phyloP scores from a whole-genome alignment of 1,140 invertebrate genomes.

The Bombus fervidus region DNA sequence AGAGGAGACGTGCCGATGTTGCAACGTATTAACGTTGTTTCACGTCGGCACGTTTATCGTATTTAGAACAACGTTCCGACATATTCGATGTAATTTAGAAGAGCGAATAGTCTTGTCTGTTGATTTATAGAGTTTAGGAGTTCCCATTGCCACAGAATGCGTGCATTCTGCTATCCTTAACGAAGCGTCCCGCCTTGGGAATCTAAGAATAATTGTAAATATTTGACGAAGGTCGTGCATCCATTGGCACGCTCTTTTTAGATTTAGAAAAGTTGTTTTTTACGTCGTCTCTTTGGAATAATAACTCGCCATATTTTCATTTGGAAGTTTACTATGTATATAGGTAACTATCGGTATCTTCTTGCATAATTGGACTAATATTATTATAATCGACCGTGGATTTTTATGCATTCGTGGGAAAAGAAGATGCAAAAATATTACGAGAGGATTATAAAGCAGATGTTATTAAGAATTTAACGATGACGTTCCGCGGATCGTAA shows the following conservation, averaged over 20 bases:
- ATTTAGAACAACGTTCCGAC: constrained; percentile 8
- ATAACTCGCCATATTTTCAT: neutral
- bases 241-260: neutral
- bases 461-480: neutral
- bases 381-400: too few species aligned
- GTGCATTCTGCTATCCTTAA: neutral
- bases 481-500: neutral
- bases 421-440: neutral
- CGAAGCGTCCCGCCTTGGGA: neutral
- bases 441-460: neutral
- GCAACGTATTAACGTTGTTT: neutral
- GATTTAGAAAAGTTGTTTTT: neutral
- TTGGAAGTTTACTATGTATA: neutral
- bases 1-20: too few species aligned
- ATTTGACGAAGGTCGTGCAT: neutral
- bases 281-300: too few species aligned
- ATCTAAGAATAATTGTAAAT: constrained; percentile 9
- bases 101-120: too few species aligned
- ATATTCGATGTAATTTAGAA: constrained; percentile 26
- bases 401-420: neutral
- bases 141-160: neutral
- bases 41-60: neutral
- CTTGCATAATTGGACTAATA: neutral
- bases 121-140: neutral
- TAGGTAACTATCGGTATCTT: neutral